Base-by-base conservation (phyloP, 92 coral and sea anemone genomes). In the Nematostella vectensis region DNA sequence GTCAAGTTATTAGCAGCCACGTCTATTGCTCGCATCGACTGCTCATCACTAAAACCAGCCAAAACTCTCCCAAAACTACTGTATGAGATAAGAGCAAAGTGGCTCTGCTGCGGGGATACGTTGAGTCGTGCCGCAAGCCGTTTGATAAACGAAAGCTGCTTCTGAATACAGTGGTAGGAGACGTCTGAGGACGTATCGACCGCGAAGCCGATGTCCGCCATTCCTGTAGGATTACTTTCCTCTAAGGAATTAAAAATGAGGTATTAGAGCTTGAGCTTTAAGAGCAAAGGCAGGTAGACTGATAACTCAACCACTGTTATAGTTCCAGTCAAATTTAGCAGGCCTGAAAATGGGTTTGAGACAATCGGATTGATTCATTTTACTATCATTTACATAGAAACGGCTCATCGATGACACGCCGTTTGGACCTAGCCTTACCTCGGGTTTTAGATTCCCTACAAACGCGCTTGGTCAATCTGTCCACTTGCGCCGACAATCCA, bases 141-240 rank as follows among this genome's bases (percentile, higher is more conserved):
- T 8, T 73, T 78, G 24, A 78, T 50, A 11, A 69, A 62, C 10
- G 54, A 55, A 27, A 63, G 68, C 29, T 78, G 59, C 28, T 72
- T 48, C 48, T 29, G 19, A 51, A 44, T 70, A 51, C 58, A 52
- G 16, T 45, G 48, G 12, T 50, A 50, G 19, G 64, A 17, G 27
- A 78, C 75, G 2, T 50, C 75, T 29, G 70, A 47, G 1, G 83
- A 77, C 43, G 83, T 59, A 49, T 78, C 85, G 39, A 78, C 56
- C 10, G 64, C 58, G 39, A 78, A 72, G 1, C 59, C 75, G 19
- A 78, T 59, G 62, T 78, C 85, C 19, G 87, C 79, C n/a, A 54
- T n/a, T 9, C 59, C 59, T 33, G 6, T 15, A 33, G n/a, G n/a
- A n/a, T n/a, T n/a, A n/a, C n/a, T n/a, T n/a, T n/a, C n/a, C n/a